Conservation (phyloP, 1,140 invertebrate species). For the Episyrphus balteatus region DNA sequence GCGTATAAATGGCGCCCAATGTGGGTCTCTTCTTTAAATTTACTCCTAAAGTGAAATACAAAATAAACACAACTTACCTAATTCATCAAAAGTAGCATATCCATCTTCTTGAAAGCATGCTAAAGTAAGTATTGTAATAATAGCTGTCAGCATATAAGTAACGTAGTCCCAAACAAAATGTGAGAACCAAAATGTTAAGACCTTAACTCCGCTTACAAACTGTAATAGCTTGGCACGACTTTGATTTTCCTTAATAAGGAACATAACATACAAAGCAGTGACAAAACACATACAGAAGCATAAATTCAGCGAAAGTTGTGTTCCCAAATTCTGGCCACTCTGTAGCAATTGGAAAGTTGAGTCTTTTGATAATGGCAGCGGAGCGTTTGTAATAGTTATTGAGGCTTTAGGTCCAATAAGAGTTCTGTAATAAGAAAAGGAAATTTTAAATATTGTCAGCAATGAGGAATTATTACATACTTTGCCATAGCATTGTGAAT, state of each 20-base stretch:
- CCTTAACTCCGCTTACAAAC: slow-evolving; percentile 63
- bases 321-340: slow-evolving; percentile 45
- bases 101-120: slow-evolving; percentile 47
- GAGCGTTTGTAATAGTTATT: slow-evolving; percentile 56
- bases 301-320: slow-evolving; percentile 51
- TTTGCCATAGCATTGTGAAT: slow-evolving; percentile 50
- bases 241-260: slow-evolving; percentile 42
- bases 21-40: no score
- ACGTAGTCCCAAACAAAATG: slow-evolving; percentile 62
- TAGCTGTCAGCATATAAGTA: slow-evolving; percentile 46
- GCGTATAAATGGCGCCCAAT: no score
- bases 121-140: slow-evolving; percentile 42
- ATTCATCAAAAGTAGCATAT: slow-evolving; percentile 39
- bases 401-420: slow-evolving; percentile 13
- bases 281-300: slow-evolving; percentile 60
- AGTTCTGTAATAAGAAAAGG: slow-evolving; percentile 11
- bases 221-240: slow-evolving; percentile 44
- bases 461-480: slow-evolving; percentile 2
- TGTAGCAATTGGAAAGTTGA: slow-evolving; percentile 34
- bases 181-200: slow-evolving; percentile 57
- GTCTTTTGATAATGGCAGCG: slow-evolving; percentile 44
- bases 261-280: slow-evolving; percentile 62
- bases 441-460: not conserved
- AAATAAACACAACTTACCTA: slow-evolving; percentile 7
- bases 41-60: no score